These are phyloP conservation scores for Ptilodon capucinus DNA, from an alignment of 2,888 invertebrate genomes.

Conservation along the genomic window DNA sequence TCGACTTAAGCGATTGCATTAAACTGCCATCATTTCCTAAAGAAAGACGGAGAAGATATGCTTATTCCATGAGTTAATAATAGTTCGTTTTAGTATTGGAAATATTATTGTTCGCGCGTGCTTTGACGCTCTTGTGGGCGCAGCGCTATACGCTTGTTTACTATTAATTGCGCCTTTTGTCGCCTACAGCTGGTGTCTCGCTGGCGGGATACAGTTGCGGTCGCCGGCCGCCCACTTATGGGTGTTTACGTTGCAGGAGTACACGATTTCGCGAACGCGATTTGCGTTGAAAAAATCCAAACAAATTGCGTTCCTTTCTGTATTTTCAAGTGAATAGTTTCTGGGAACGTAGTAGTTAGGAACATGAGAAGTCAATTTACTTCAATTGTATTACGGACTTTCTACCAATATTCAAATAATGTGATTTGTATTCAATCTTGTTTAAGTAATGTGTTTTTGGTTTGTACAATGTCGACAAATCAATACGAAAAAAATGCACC, in stretches of 20 bases:
- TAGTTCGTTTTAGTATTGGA: too few relatives aligned
- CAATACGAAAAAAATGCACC: too few relatives aligned
- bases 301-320: slow-evolving; percentile 7
- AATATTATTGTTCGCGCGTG: too few relatives aligned
- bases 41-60: too few relatives aligned
- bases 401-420: too few relatives aligned
- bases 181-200: slow-evolving; percentile 59
- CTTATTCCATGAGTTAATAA: too few relatives aligned
- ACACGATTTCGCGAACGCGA: slow-evolving; percentile 28
- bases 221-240: slow-evolving; percentile 39
- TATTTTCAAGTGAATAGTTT: slow-evolving; percentile 21
- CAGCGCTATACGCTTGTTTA: too few relatives aligned
- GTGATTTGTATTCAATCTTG: too few relatives aligned
- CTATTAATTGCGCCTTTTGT: slow-evolving; percentile 77
- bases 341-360: slow-evolving; percentile 6
- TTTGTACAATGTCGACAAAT: too few relatives aligned
- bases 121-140: too few relatives aligned
- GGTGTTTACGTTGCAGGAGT: slow-evolving; percentile 38
- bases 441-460: background rate
- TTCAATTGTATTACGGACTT: background rate
- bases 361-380: background rate
- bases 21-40: too few relatives aligned
- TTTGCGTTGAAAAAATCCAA: slow-evolving; percentile 23
- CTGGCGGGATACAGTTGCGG: slow-evolving; percentile 37
- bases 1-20: too few relatives aligned